Base-by-base conservation (phyloP, 2,888 invertebrate species). In the Drepanosiphum platanoidis region DNA sequence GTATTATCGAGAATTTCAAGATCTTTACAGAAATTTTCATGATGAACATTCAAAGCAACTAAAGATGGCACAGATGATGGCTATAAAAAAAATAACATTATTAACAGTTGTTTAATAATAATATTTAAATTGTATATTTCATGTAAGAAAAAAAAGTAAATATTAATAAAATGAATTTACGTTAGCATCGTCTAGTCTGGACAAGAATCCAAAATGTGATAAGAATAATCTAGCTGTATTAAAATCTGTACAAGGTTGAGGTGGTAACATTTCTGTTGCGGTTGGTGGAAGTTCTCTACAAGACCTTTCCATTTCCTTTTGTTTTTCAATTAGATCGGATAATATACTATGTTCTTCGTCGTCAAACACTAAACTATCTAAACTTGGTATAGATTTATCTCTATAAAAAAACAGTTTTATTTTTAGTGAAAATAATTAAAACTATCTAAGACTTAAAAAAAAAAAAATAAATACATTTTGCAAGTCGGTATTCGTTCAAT, bases 201-300 rank as follows among this genome's bases (percentile, higher is more conserved):
- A 91, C 30, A 99, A 91, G 88, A 98, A 95, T 0, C 99, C 99
- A 90, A 99, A 97, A 90, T 99, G 97, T 4, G 98, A 97, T 30
- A 99, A 91, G 90, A 99, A 97, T 39, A 99, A 91, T 78, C 99
- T 92, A 1, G 98, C 96, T 0, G 98, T 97, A 91, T 98, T 97
- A 89, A 98, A 98, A 89, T 97, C 97, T 86, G 96, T 95, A 88
- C 95, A 95, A 4, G 95, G 94, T 3, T 93, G 92, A 0, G 96
- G 96, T 1, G 96, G 94, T 15, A 84, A 36, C 27, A 84, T 52
- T 58, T 80, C 79, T 39, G 18, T 27, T 36, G 66, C 22, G 58
- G 34, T 84, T 11, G 84, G 39, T 9, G 77, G 15, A 32, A 86
- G 87, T 58, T 86, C 84, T 36, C 77, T 68, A 34, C 68, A 52